These are phyloP conservation scores for Fratercula arctica DNA, from an alignment of 2,797 vertebrate genomes.

Conservation along the genomic window DNA sequence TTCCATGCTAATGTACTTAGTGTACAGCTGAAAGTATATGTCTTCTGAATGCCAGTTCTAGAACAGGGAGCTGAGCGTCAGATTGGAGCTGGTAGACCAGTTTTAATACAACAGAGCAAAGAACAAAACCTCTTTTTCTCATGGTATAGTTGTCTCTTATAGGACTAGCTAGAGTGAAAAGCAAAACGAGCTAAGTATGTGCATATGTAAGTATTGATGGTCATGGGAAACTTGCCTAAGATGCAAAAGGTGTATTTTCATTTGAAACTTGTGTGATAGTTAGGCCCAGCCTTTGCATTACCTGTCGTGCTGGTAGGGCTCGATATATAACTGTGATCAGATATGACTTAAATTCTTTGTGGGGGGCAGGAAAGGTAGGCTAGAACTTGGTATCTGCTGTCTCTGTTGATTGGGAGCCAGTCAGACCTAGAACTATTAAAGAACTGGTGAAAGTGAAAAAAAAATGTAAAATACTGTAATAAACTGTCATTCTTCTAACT, in stretches of 20 bases:
- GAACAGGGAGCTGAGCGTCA: fast-evolving
- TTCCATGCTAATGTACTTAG: not conserved
- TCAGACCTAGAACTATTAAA: not conserved
- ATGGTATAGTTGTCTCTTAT: not conserved
- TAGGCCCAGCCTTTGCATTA: not conserved
- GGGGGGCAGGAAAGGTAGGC: not conserved
- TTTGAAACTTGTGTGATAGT: not conserved
- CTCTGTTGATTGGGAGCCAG: not conserved
- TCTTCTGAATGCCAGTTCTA: not conserved
- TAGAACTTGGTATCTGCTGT: not conserved
- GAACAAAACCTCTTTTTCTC: not conserved
- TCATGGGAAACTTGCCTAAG: not conserved
- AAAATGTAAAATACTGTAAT: not conserved
- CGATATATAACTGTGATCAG: not conserved
- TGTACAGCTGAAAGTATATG: not conserved
- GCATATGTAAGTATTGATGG: not conserved
- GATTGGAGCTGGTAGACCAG: not conserved
- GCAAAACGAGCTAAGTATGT: not conserved
- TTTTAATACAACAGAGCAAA: not conserved
- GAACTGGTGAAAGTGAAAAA: not conserved
- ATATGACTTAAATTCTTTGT: not conserved
- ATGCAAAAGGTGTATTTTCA: not conserved
- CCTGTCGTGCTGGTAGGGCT: not conserved
- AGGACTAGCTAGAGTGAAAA: not conserved
- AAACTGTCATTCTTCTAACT: not conserved